Evolutionary conservation across 1,140 invertebrate genomes (phyloP).

Genomic region (Drosophila bocqueti): DNA sequence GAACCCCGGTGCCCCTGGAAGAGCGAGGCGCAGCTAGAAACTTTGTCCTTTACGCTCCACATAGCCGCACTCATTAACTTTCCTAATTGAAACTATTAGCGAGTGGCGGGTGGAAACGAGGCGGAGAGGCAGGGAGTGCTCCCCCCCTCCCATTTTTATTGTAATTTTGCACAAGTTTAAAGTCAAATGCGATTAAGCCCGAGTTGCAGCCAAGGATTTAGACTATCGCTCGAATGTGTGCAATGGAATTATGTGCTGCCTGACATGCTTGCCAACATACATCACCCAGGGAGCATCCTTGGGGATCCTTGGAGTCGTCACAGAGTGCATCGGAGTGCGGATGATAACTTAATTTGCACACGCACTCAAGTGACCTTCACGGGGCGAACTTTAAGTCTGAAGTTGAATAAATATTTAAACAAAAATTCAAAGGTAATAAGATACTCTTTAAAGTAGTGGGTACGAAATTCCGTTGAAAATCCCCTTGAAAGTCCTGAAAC

Average conservation of each 20-base stretch:
- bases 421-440: background rate
- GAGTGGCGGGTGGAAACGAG: slow-evolving; percentile 18
- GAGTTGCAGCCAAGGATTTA: slow-evolving; percentile 45
- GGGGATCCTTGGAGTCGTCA: slow-evolving; percentile 2
- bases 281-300: slow-evolving; percentile 1
- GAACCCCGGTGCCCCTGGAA: slow-evolving; percentile 20
- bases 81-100: slow-evolving; percentile 76
- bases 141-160: slow-evolving; percentile 29
- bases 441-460: background rate
- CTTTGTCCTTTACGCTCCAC: slow-evolving; percentile 67
- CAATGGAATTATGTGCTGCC: slow-evolving; percentile 53
- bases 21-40: slow-evolving; percentile 32
- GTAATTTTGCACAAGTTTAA: slow-evolving; percentile 62
- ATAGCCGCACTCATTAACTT: slow-evolving; percentile 73
- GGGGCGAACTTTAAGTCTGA: background rate
- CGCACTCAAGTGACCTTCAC: background rate
- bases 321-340: slow-evolving; percentile 18
- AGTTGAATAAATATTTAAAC: slow-evolving; percentile 1
- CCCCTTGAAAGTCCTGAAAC: background rate
- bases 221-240: slow-evolving; percentile 29
- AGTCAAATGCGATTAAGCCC: slow-evolving; percentile 62
- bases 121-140: background rate
- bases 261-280: slow-evolving; percentile 35
- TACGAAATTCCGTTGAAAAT: background rate
- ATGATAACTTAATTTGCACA: slow-evolving; percentile 53